These are phyloP conservation scores for Chelonus insularis DNA, from an alignment of 1,140 invertebrate genomes.

Conservation along the genomic window DNA sequence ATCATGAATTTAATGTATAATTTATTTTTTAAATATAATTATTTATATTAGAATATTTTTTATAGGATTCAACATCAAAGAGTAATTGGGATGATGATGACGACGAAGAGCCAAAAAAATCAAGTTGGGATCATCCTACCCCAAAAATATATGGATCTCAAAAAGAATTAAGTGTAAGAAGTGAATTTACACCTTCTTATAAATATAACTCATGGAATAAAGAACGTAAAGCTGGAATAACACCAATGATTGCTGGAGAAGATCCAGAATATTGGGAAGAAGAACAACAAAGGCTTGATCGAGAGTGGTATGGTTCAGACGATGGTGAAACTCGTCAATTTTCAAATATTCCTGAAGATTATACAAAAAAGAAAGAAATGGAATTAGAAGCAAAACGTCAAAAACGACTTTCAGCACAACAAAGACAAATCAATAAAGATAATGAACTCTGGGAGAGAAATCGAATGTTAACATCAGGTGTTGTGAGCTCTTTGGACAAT, in stretches of 20 bases:
- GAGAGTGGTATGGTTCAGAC: constrained; percentile 95
- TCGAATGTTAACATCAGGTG: constrained; percentile 94
- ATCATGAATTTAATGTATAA: constrained; percentile 7
- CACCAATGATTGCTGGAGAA: constrained; percentile 65
- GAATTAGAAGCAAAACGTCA: constrained; percentile 88
- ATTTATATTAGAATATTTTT: no score
- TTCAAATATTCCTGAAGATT: constrained; percentile 84
- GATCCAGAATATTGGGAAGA: constrained; percentile 87
- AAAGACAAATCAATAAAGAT: constrained; percentile 94
- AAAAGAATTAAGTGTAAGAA: constrained; percentile 54
- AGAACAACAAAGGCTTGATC: constrained; percentile 87
- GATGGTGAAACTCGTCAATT: constrained; percentile 95
- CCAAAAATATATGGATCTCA: constrained; percentile 65
- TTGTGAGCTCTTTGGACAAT: constrained; percentile 85
- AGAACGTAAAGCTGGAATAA: constrained; percentile 68
- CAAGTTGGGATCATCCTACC: constrained; percentile 92
- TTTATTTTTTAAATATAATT: neutral
- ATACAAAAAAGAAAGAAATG: constrained; percentile 88
- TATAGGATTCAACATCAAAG: constrained; percentile 72
- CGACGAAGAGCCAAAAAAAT: constrained; percentile 70
- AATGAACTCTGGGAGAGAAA: constrained; percentile 99
- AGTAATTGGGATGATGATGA: constrained; percentile 91
- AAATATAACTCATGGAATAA: constrained; percentile 81
- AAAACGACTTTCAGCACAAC: constrained; percentile 90
- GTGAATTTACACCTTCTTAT: constrained; percentile 82